Evolutionary conservation across 2,113 vertebrate species (phyloP).

Genomic region (Phaetusa simplex): DNA sequence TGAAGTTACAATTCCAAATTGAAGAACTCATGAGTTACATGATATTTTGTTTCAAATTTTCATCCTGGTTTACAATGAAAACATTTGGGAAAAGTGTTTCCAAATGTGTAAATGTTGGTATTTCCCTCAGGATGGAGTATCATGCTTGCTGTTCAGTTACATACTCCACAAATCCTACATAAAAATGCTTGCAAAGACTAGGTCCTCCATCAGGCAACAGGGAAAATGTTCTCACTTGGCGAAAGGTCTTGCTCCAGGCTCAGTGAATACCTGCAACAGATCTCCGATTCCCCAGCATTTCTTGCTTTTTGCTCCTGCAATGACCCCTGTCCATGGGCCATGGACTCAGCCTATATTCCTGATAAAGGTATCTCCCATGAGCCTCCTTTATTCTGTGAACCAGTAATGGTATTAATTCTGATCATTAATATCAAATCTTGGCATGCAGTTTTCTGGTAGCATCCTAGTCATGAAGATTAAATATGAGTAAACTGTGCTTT

Average conservation of each 20-base stretch:
- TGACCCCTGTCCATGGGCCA: fast-evolving
- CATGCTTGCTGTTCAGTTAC: fast-evolving
- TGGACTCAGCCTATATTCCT: background rate
- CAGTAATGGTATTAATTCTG: background rate
- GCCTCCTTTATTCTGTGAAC: background rate
- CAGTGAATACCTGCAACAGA: background rate
- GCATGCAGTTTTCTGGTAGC: background rate
- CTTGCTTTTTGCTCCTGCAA: background rate
- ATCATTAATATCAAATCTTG: background rate
- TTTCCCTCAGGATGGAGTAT: background rate
- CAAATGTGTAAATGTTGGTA: background rate
- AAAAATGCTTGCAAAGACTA: background rate
- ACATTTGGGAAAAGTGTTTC: background rate
- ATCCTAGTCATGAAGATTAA: background rate
- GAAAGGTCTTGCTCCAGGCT: background rate
- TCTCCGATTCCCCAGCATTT: background rate
- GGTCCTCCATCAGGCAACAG: background rate
- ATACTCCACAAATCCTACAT: background rate
- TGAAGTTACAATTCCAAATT: background rate
- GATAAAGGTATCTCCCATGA: background rate
- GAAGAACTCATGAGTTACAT: background rate
- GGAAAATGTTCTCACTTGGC: background rate
- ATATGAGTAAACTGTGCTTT: background rate
- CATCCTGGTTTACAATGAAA: background rate
- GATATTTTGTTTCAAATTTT: background rate